Evolutionary conservation across 2,888 invertebrate species (phyloP), one percentile per base, ranked within the genome.

Genomic region (Choreutis nemorana): DNA sequence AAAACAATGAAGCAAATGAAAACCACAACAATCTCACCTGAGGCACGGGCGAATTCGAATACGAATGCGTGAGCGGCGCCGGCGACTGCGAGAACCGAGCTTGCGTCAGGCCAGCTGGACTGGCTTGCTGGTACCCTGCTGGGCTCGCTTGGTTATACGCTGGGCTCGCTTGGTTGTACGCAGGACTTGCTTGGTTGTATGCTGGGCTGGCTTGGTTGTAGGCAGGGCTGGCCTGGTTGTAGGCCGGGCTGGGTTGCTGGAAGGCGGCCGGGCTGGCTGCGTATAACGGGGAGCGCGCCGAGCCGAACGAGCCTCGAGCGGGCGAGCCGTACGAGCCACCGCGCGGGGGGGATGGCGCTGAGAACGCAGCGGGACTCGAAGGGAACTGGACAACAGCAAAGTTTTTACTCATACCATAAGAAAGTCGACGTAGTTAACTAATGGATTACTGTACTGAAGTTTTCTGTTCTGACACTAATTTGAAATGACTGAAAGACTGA

Each of bases 91-190:
- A 47, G 53, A 46, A 58, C 20, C 57, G 55, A 37, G 48, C 44
- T 4, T 21, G 28, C 11, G 11, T 8, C 25, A 3, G 45, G 36
- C 23, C n/a, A 10, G 53, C 55, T 26, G 56, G 57, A 33, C 51
- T 55, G 37, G 48, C 47, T 33, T 39, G 42, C 34, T 36, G 34
- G 26, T 33, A 29, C 22, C 58, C 48, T 36, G 60, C 56, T 20
- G 62, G 60, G 36, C 55, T 52, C 50, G 59, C 55, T 36, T 61
- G 54, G 53, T 61, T 62, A 25, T 62, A 62, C 44, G 65, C 67
- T 8, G 55, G 54, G 48, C 66, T 63, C 31, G 59, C 61, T 31
- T 59, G 54, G 60, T 15, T 5, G 14, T n/a, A 4, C 12, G 62
- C n/a, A n/a, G n/a, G n/a, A n/a, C n/a, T n/a, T n/a, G n/a, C n/a